A percentile compares a stretch with the other conserved stretches of the same genome.
Conservation (phyloP, 2,888 invertebrate species). For the Deilephila porcellus region DNA sequence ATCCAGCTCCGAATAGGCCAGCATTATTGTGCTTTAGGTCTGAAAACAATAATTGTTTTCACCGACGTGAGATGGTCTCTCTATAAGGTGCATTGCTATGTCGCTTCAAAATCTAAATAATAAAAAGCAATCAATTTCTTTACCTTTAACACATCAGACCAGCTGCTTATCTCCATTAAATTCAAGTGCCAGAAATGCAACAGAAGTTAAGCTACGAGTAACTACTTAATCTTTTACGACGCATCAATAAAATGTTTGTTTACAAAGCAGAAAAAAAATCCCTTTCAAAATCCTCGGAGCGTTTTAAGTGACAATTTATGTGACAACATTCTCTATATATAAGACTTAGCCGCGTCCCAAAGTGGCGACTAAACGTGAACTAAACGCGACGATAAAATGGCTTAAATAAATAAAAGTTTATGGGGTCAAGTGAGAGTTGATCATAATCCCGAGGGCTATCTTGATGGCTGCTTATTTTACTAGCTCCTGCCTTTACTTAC, state of each 20-base stretch:
- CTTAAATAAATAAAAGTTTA: slow-evolving; percentile 57
- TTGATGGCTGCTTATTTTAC: slow-evolving; percentile 1
- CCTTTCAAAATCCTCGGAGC: slow-evolving; percentile 36
- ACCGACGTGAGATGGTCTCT: too few species aligned
- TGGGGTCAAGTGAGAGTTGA: slow-evolving; percentile 33
- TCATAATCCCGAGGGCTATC: slow-evolving; percentile 14
- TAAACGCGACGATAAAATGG: slow-evolving; percentile 52
- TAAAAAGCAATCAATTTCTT: neutral
- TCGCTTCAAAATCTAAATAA: neutral
- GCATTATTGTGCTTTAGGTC: too few species aligned
- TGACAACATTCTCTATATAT: slow-evolving; percentile 65
- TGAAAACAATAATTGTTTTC: too few species aligned
- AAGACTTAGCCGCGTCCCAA: slow-evolving; percentile 50
- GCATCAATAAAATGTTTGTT: slow-evolving; percentile 5
- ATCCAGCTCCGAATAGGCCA: too few species aligned
- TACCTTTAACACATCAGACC: neutral
- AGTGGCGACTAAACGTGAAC: slow-evolving; percentile 53
- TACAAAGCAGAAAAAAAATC: neutral
- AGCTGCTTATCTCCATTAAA: neutral
- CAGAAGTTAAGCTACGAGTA: neutral
- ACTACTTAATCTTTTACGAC: neutral
- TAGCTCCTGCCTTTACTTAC: neutral
- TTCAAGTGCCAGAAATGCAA: neutral
- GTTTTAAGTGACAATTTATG: slow-evolving; percentile 69
- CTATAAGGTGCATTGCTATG: too few species aligned